phyloP scores from a whole-genome alignment of 53 echinoderm and acorn worm species.

The Henricia sp. region DNA sequence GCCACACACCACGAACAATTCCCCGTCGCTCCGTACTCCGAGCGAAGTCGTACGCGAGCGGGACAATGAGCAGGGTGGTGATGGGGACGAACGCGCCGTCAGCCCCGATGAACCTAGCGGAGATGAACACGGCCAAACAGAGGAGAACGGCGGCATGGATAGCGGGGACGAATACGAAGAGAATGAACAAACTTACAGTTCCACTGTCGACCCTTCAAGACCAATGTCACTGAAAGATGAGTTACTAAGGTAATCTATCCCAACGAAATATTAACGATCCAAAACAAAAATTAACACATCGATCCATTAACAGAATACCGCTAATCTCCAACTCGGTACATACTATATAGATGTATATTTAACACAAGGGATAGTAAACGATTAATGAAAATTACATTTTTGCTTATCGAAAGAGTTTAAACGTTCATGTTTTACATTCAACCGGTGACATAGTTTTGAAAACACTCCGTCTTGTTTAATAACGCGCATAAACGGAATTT shows the following conservation, averaged over 20 bases:
- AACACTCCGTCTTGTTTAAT: too few relatives aligned
- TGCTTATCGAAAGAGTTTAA: too few relatives aligned
- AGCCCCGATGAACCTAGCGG: constrained; percentile 57
- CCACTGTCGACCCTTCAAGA: constrained; percentile 39
- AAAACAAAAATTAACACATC: too few relatives aligned
- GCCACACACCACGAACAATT: neutral
- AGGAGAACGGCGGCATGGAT: constrained; percentile 58
- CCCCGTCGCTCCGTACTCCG: constrained; percentile 2
- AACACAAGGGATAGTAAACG: too few relatives aligned
- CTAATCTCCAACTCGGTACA: too few relatives aligned
- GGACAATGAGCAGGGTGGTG: neutral
- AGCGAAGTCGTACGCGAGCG: neutral
- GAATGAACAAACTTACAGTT: constrained; percentile 23
- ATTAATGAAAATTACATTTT: too few relatives aligned
- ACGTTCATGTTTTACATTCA: too few relatives aligned
- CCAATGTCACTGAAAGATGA: constrained; percentile 72
- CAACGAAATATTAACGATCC: too few relatives aligned
- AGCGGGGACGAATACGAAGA: constrained; percentile 45
- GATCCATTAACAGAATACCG: too few relatives aligned
- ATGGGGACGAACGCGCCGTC: constrained; percentile 2
- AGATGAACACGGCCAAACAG: constrained; percentile 37
- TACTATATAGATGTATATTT: too few relatives aligned
- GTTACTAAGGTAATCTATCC: constrained; percentile 65
- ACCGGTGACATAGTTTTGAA: too few relatives aligned
- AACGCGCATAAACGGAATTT: too few relatives aligned